Evolutionary conservation across 2,113 vertebrate species (phyloP).

Genomic region (Albula glossodonta): DNA sequence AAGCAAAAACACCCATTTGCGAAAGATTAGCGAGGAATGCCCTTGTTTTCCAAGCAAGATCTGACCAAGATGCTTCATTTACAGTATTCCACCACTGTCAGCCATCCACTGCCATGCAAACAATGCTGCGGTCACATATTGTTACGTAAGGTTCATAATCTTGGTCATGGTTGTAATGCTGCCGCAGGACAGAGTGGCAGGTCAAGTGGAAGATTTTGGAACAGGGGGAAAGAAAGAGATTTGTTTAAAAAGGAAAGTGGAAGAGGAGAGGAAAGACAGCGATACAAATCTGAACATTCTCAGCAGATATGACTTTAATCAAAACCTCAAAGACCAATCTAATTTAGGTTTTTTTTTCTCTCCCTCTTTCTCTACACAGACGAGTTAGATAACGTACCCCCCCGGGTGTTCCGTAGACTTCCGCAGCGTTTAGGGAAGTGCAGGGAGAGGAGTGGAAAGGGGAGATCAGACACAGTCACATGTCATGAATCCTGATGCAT

Average conservation of each 20-base stretch:
- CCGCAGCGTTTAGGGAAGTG: not conserved
- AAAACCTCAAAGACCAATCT: not conserved
- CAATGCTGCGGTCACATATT: conserved; percentile 11
- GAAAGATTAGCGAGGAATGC: not conserved
- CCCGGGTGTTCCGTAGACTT: not conserved
- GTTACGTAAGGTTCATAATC: conserved; percentile 32
- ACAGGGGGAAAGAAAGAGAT: conserved; percentile 13
- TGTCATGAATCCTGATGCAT: not conserved
- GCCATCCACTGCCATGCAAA: not conserved
- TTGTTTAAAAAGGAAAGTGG: not conserved
- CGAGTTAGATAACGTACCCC: too few species aligned
- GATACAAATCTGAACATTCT: not conserved
- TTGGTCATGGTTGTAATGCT: conserved; percentile 30
- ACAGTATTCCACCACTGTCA: not conserved
- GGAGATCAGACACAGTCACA: not conserved
- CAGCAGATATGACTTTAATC: not conserved
- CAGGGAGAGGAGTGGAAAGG: conserved; percentile 1
- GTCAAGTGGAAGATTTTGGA: conserved; percentile 31
- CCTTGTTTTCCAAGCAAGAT: not conserved
- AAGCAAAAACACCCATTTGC: not conserved
- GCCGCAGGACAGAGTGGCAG: conserved; percentile 17
- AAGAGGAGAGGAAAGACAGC: not conserved
- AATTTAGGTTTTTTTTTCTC: not conserved
- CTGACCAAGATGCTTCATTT: not conserved
- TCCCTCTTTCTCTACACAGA: too few species aligned